Conservation (phyloP, 2,888 invertebrate genomes). For the Drosophila picticornis region DNA sequence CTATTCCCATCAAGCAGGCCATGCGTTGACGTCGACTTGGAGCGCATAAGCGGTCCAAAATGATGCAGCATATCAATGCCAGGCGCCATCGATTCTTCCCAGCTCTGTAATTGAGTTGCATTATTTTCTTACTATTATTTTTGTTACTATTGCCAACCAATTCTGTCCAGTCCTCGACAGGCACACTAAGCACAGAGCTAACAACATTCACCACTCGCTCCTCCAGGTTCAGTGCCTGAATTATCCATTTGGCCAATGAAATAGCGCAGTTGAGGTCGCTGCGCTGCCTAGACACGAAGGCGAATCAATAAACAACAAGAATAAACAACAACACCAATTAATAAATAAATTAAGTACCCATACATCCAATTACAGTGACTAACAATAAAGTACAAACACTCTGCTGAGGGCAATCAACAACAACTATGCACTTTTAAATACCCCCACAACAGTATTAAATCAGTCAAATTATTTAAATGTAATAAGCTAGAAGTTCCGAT, state of each 20-base stretch:
- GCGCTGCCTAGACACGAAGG: slow-evolving; percentile 69
- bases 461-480: background rate
- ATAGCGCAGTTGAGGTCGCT: slow-evolving; percentile 83
- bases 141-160: slow-evolving; percentile 66
- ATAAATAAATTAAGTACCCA: slow-evolving; percentile 27
- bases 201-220: slow-evolving; percentile 80
- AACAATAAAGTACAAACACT: background rate
- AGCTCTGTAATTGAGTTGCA: slow-evolving; percentile 71
- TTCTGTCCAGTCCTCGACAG: slow-evolving; percentile 84
- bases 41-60: slow-evolving; percentile 82
- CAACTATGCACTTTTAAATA: background rate
- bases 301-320: slow-evolving; percentile 24
- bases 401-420: background rate
- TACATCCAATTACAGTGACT: slow-evolving; percentile 28
- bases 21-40: slow-evolving; percentile 67
- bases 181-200: slow-evolving; percentile 78
- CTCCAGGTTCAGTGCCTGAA: slow-evolving; percentile 81
- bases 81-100: slow-evolving; percentile 84
- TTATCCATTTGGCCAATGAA: slow-evolving; percentile 78
- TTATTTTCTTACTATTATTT: background rate
- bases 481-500: background rate
- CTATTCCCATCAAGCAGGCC: slow-evolving; percentile 66
- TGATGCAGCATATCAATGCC: slow-evolving; percentile 84
- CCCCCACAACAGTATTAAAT: background rate
- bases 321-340: slow-evolving; percentile 18